A percentile compares a stretch with the other conserved stretches of the same genome.
Conservation (phyloP, 2,888 invertebrate genomes). For the Drosophila rellima region DNA sequence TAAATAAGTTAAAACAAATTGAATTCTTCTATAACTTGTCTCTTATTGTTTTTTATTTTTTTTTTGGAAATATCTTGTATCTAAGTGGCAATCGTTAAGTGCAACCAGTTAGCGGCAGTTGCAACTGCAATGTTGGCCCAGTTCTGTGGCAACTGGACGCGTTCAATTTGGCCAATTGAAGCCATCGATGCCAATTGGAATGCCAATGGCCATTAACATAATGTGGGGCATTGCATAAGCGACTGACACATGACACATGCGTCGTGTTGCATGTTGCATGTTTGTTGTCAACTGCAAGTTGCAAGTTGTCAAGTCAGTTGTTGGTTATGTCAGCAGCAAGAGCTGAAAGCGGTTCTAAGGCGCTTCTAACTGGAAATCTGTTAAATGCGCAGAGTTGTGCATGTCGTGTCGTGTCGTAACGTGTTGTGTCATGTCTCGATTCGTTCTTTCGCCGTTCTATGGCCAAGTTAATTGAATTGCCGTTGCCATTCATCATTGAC, state of each 20-base stretch:
- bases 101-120: constrained; percentile 28
- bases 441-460: not conserved
- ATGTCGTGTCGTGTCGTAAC: constrained; percentile 2
- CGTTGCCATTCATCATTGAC: constrained; percentile 33
- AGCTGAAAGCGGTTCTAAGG: constrained; percentile 31
- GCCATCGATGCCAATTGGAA: constrained; percentile 20
- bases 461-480: constrained; percentile 45
- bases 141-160: constrained; percentile 38
- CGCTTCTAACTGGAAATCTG: not conserved
- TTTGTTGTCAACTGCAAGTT: constrained; percentile 32
- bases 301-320: constrained; percentile 2
- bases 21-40: not conserved
- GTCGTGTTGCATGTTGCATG: constrained; percentile 48
- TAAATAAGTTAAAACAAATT: not conserved
- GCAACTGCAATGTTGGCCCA: constrained; percentile 41
- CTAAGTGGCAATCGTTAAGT: not conserved
- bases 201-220: constrained; percentile 54
- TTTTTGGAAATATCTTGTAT: constrained; percentile 12
- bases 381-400: not conserved
- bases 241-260: constrained; percentile 20
- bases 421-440: not conserved
- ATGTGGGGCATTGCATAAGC: constrained; percentile 43
- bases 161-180: constrained; percentile 13
- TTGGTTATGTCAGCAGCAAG: constrained; percentile 36
- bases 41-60: not conserved